phyloP scores from a whole-genome alignment of 2,888 invertebrate genomes.

The Erebia ligea region DNA sequence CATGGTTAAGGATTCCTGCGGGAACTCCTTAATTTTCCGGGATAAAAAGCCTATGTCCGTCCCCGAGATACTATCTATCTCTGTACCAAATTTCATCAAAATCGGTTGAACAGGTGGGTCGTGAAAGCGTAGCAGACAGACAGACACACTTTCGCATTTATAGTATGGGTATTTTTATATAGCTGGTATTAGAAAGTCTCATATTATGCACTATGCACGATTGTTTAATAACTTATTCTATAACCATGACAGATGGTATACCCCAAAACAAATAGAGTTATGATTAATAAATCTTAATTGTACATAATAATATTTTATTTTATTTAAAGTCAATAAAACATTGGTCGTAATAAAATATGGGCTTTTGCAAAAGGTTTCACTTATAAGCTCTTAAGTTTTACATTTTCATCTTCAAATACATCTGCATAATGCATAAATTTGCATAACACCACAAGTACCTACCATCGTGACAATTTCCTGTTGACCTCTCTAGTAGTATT shows the following conservation, averaged over 20 bases:
- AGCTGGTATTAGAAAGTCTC: slow-evolving; percentile 55
- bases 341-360: slow-evolving; percentile 3
- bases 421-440: slow-evolving; percentile 23
- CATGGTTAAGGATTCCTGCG: too few species aligned
- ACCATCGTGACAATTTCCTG: slow-evolving; percentile 12
- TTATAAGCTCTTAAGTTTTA: slow-evolving; percentile 21
- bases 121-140: too few species aligned
- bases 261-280: slow-evolving; percentile 33
- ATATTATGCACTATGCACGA: slow-evolving; percentile 40
- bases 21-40: too few species aligned
- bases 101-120: too few species aligned
- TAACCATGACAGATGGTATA: slow-evolving; percentile 32
- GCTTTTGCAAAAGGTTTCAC: slow-evolving; percentile 14
- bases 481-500: slow-evolving; percentile 19
- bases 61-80: too few species aligned
- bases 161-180: slow-evolving; percentile 37
- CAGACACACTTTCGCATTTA: slow-evolving; percentile 39
- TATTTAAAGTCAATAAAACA: slow-evolving; percentile 6
- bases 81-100: too few species aligned
- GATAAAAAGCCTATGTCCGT: too few species aligned
- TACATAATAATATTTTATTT: slow-evolving; percentile 26
- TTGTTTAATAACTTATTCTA: slow-evolving; percentile 45
- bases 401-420: slow-evolving; percentile 23
- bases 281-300: slow-evolving; percentile 26
- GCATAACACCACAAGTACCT: slow-evolving; percentile 7